phyloP scores from a whole-genome alignment of 2,797 vertebrate species.

The Catamblyrhynchus diadema region DNA sequence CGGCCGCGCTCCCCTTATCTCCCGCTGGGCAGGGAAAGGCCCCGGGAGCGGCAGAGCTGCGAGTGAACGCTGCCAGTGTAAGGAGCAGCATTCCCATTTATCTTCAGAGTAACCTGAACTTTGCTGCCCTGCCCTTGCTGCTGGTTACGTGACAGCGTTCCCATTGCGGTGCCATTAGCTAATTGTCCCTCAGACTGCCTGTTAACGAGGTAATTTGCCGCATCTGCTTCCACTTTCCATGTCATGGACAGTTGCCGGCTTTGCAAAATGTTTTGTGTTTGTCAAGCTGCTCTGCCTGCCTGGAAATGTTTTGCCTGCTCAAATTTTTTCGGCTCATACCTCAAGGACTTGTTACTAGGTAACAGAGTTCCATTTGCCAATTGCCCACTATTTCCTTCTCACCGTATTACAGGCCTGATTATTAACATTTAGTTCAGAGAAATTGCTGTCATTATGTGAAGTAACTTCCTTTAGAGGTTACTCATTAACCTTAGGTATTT shows the following conservation, averaged over 20 bases:
- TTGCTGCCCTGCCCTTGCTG: background rate
- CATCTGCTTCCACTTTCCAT: conserved; percentile 82
- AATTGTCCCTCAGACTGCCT: conserved; percentile 56
- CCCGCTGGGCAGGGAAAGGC: background rate
- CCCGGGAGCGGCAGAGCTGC: background rate
- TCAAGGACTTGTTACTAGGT: conserved; percentile 84
- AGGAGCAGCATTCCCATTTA: background rate
- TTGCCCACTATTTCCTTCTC: conserved; percentile 90
- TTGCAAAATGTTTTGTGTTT: conserved; percentile 74
- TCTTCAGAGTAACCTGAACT: background rate
- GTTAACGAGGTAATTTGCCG: conserved; percentile 69
- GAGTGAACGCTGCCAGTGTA: rapidly evolving
- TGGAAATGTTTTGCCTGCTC: conserved; percentile 73
- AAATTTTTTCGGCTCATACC: conserved; percentile 59
- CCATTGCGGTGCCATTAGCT: conserved; percentile 66
- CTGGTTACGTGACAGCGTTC: background rate
- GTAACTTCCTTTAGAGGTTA: conserved; percentile 93
- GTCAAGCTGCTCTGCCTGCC: conserved; percentile 74
- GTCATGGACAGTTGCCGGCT: conserved; percentile 27
- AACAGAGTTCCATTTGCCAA: conserved; percentile 85
- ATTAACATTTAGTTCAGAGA: conserved; percentile 91
- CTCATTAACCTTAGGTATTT: conserved; percentile 92
- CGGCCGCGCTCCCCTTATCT: background rate
- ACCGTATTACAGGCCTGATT: conserved; percentile 86
- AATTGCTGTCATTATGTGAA: conserved; percentile 96